Evolutionary conservation across 2,113 vertebrate genomes (phyloP), one percentile per base, ranked within the genome.

Genomic region (Noturus placidus): DNA sequence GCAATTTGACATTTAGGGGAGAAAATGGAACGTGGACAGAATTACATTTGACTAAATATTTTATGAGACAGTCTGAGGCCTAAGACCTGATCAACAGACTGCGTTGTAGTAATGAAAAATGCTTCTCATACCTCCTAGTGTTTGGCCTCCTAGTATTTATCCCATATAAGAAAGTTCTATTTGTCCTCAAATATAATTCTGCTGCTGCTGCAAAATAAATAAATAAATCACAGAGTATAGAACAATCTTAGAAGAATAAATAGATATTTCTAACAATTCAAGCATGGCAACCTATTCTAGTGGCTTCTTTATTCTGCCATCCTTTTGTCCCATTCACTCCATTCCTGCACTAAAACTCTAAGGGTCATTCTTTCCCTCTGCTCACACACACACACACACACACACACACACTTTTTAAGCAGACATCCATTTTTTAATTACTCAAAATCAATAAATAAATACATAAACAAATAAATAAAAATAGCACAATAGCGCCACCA

Each of bases 271-370:
- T 10, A 83, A 54, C 20, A 56, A 4, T 35, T 57, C 11, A 27
- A 35, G 8, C 46, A 69, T 5, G 13, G 20, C 9, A 33, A 33
- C 72, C 22, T 38, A 46, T 61, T 59, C 35, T 27, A 30, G 38
- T 10, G 8, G 7, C 72, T 63, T 27, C 38, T 52, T 77, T 50
- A 42, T 76, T 77, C 25, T 85, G 4, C 6, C 33, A 38, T 42
- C 69, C 22, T 74, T n/a, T 65, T 76, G 72, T 46, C 72, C 42
- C 72, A 15, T 76, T 78, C 57, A 86, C 54, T 5, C 83, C 17
- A 13, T 19, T 30, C 25, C 59, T 77, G 35, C 35, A 25, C 54
- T 85, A 42, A 78, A 86, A 22, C 56, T 33, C 61, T 22, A 56
- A 33, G 65, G 69, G n/a, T 56, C 30, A 83, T 67, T 83, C 61